Conservation (phyloP, 2,113 vertebrate species). For the Diadophis punctatus region DNA sequence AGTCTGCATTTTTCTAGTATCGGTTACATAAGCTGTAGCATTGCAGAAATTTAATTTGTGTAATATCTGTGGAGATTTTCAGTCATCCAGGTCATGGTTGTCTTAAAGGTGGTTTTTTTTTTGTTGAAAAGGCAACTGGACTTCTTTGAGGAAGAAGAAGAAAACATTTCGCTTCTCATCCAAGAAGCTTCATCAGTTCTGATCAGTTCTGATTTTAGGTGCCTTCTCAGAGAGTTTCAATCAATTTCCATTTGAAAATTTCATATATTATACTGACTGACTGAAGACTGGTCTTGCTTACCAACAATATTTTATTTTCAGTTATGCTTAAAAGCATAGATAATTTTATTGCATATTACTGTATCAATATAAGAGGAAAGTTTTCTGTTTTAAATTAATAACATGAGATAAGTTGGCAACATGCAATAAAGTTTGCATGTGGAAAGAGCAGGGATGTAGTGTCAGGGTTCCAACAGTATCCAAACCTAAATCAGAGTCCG, state of each 20-base stretch:
- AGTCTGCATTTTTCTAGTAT: conserved; percentile 47
- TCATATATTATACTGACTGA: not conserved
- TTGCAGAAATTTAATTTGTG: conserved; percentile 1
- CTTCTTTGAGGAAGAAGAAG: not conserved
- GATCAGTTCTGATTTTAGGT: not conserved
- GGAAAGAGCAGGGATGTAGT: not conserved
- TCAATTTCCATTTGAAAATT: not conserved
- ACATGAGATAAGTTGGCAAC: not conserved
- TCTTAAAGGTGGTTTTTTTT: not conserved
- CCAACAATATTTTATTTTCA: conserved; percentile 27
- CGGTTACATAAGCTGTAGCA: conserved; percentile 35
- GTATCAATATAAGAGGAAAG: not conserved
- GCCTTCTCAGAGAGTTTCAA: conserved; percentile 1
- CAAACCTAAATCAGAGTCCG: too few species aligned
- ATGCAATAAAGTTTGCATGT: not conserved
- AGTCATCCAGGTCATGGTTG: not conserved
- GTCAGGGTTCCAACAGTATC: too few species aligned
- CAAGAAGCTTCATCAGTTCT: not conserved
- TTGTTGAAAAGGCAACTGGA: not conserved
- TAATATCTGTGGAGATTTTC: not conserved
- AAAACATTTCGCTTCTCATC: not conserved
- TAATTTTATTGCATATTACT: not conserved
- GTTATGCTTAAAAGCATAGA: not conserved
- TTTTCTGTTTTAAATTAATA: not conserved
- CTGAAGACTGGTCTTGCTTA: not conserved